Base-by-base conservation (phyloP, 92 coral and sea anemone genomes). In the Galaxea fascicularis region DNA sequence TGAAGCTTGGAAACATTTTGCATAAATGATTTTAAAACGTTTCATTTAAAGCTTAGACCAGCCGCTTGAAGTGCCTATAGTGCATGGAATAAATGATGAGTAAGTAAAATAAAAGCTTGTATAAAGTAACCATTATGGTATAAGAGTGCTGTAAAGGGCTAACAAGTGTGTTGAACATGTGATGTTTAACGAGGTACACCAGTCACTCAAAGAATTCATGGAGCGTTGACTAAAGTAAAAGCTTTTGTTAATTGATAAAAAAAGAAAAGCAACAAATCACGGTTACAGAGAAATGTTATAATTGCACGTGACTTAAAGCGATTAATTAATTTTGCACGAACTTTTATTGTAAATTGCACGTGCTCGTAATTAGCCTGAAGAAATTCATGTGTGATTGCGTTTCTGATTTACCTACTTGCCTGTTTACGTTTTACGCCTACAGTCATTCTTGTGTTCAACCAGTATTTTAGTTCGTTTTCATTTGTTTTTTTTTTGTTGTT, bases 11-110 rank as follows among this genome's bases (percentile, higher is more conserved):
- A 79, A 30, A 4, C 28, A 52, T 79, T 66, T 70, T 71, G 86
- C 85, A 39, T 82, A 78, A n/a, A n/a, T n/a, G n/a, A n/a, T n/a
- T n/a, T n/a, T 82, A 57, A 58, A 82, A 82, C 78, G 53, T 82
- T 82, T 82, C 45, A 71, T 82, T 82, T 82, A 57, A 82, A 82
- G 86, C 86, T 28, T 39, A 82, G 78, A 28, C 57, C 57, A 82
- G 86, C 86, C 69, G 39, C 66, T 82, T 71, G 78, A 82, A 71
- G 86, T 58, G 56, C 70, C 86, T 15, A 9, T 70, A 58, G 4
- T 71, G 49, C 59, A 66, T 57, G 86, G 86, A 21, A 57, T 28
- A 66, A n/a, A 16, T 10, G 86, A 71, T 72, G 86, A 82, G 86
- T 82, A 82, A 82, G 86, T 80, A 68, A 56, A 28, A 49, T 22